These are phyloP conservation scores for Drosophila nr. medialis DNA, from an alignment of 2,888 invertebrate species.

Conservation along the genomic window DNA sequence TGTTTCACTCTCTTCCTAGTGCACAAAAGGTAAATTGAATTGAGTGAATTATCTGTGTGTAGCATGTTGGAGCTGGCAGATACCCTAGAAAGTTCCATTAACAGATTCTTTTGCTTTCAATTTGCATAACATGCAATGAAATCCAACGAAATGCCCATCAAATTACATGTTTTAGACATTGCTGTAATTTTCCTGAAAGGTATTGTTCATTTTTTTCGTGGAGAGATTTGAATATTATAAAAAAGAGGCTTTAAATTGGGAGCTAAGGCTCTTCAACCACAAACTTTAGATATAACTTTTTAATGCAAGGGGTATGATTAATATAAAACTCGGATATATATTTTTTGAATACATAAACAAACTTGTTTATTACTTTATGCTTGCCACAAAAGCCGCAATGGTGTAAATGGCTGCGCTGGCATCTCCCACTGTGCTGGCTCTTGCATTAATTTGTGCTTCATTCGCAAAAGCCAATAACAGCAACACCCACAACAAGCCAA, in stretches of 20 bases:
- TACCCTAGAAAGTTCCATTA: conserved; percentile 35
- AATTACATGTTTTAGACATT: too few species aligned
- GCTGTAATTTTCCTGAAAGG: not conserved
- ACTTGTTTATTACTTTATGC: conserved; percentile 62
- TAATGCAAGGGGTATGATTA: conserved; percentile 4
- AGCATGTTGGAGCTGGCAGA: not conserved
- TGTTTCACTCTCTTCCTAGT: conserved; percentile 21
- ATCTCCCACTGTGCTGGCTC: conserved; percentile 64
- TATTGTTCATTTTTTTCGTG: not conserved
- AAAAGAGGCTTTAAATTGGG: not conserved
- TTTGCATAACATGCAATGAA: not conserved
- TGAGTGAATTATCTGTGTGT: conserved; percentile 1
- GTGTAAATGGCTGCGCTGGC: conserved; percentile 57
- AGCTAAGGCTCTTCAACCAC: not conserved
- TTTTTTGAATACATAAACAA: conserved; percentile 55
- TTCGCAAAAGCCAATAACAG: conserved; percentile 77
- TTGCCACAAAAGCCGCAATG: conserved; percentile 20
- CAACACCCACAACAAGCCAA: conserved; percentile 71
- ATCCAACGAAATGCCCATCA: too few species aligned
- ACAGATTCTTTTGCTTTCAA: not conserved
- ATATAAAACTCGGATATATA: conserved; percentile 1
- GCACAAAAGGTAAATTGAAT: conserved; percentile 16
- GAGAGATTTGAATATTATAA: not conserved
- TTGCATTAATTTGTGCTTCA: conserved; percentile 68
- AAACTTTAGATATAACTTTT: not conserved